A percentile compares a stretch with the other conserved stretches of the same genome.
Evolutionary conservation across 2,888 invertebrate genomes (phyloP).

Genomic region (Hydraecia micacea): DNA sequence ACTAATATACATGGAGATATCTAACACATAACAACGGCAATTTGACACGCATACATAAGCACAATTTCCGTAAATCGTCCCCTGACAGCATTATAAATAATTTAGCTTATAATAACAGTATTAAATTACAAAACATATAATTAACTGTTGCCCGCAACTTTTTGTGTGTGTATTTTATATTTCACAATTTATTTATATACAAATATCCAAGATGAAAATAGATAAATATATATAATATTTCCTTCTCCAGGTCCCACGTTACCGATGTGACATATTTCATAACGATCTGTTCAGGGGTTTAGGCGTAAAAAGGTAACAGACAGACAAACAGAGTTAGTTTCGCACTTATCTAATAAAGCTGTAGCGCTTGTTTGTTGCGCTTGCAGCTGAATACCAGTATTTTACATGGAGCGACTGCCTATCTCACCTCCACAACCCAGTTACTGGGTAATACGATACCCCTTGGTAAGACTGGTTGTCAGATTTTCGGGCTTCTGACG

Average conservation of each 20-base stretch:
- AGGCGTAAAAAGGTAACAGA: neutral
- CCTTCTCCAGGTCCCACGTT: neutral
- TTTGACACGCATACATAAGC: slow-evolving; percentile 28
- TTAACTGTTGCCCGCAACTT: neutral
- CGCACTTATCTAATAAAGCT: neutral
- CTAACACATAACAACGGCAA: neutral
- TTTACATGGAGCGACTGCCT: no score
- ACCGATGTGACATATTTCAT: neutral
- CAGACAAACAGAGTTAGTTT: neutral
- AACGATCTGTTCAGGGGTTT: neutral
- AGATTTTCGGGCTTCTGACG: no score
- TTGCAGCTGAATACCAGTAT: no score
- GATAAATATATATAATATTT: no score
- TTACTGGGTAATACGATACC: no score
- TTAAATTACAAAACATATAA: neutral
- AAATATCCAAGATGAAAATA: neutral
- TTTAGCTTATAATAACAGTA: slow-evolving; percentile 10
- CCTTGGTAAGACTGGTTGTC: no score
- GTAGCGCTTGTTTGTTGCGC: no score
- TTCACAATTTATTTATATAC: neutral
- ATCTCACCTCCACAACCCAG: no score
- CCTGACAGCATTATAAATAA: slow-evolving; percentile 13
- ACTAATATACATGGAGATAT: slow-evolving; percentile 7
- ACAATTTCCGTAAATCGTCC: slow-evolving; percentile 13
- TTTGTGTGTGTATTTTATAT: neutral